These are phyloP conservation scores for Dromas ardeola DNA, from an alignment of 2,113 vertebrate species.

Conservation along the genomic window DNA sequence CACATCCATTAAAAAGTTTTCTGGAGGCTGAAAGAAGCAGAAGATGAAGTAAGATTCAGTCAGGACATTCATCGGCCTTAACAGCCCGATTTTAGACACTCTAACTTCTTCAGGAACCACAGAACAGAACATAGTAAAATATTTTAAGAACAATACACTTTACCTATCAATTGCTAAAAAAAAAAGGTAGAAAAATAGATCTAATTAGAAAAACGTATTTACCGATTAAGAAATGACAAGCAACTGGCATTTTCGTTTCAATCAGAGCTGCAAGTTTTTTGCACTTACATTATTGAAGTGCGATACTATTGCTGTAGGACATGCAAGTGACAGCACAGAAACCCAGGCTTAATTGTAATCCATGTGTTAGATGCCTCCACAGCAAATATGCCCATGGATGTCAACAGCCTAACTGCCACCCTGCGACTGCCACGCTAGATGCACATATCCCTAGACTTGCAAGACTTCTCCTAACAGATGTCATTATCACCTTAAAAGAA, in stretches of 20 bases:
- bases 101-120: not conserved
- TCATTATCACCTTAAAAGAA: not conserved
- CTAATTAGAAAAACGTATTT: not conserved
- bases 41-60: not conserved
- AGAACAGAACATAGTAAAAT: not conserved
- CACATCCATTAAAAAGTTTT: conserved; percentile 10
- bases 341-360: not conserved
- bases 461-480: not conserved
- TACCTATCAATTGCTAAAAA: not conserved
- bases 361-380: not conserved
- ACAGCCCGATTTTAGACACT: not conserved
- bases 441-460: fast-evolving
- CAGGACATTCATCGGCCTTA: not conserved
- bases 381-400: not conserved
- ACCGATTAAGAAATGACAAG: not conserved
- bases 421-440: fast-evolving
- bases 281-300: not conserved
- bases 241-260: not conserved
- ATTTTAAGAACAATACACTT: not conserved
- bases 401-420: not conserved
- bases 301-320: not conserved
- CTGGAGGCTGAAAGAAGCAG: not conserved
- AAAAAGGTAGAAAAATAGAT: not conserved
- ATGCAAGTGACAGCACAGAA: not conserved
- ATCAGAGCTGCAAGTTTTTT: not conserved